Conservation (phyloP, 1,140 invertebrate species). For the Nasonia giraulti region DNA sequence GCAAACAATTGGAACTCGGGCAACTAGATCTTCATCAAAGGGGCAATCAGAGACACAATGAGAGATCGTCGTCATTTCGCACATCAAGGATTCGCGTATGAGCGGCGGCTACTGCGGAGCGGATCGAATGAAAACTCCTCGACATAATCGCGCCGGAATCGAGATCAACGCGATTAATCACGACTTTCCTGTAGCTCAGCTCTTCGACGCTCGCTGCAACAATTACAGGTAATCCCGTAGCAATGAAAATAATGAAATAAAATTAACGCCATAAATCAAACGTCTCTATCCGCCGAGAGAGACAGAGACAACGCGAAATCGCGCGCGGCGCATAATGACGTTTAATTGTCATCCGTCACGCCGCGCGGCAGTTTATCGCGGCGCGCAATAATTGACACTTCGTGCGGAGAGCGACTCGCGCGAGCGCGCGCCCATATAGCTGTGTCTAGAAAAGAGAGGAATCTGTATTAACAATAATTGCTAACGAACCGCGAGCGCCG, state of each 20-base stretch:
- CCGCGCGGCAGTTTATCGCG: conserved; percentile 22
- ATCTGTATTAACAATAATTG: conserved; percentile 40
- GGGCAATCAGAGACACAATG: no score
- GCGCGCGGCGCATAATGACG: conserved; percentile 20
- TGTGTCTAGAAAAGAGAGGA: not conserved
- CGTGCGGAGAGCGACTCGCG: not conserved
- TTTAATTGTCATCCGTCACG: conserved; percentile 44
- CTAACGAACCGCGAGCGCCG: not conserved
- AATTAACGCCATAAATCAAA: conserved; percentile 29
- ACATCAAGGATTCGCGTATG: no score
- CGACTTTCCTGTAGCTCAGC: not conserved
- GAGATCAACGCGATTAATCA: conserved; percentile 25
- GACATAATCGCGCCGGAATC: not conserved
- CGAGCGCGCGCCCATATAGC: not conserved
- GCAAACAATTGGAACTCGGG: no score
- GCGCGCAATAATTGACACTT: conserved; percentile 36
- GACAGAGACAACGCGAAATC: not conserved
- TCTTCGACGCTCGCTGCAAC: not conserved
- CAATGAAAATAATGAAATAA: conserved; percentile 13
- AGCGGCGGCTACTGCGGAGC: no score
- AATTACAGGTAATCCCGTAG: not conserved
- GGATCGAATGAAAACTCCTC: not conserved
- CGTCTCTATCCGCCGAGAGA: not conserved
- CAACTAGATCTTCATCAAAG: no score
- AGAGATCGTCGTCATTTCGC: no score